Evolutionary conservation across 1,140 invertebrate genomes (phyloP), one percentile per base, ranked within the genome.

Genomic region (Cyrtorhinus lividipennis): DNA sequence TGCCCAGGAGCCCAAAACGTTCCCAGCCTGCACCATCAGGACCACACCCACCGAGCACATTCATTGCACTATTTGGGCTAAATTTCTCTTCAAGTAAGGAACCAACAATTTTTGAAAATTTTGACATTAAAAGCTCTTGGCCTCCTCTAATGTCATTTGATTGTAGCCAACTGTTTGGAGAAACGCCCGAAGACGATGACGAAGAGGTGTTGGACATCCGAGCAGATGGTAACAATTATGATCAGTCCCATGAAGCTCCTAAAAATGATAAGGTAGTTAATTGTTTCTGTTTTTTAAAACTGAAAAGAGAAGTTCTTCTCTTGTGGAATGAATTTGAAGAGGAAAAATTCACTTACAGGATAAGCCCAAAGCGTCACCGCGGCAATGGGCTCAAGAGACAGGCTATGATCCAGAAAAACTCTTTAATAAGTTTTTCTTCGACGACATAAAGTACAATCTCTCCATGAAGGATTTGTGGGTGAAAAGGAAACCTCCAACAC

Each of bases 41-140:
- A 99, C 99, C 72, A 99, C 97, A 2, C 97, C 97, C n/a, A 97
- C 94, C 13, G 95, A 98, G 73, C 90, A 93, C 0, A 96, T 99
- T 68, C 97, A 99, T 75, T 99, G 97, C 72, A 95, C 99, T 69
- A 93, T 99, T 1, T 99, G 97, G 97, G 89, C 94, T 0, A 99
- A 99, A 74, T 93, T 97, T 81, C 79, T 99, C 15, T 99, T 98
- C 73, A 98, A 98, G 89, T 92, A 78, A 81, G 82, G 8, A 44
- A n/a, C n/a, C n/a, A n/a, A n/a, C n/a, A n/a, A 77, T 26, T 22
- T n/a, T 60, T 58, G 20, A 58, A 58, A 2, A 13, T 25, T 48
- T 26, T n/a, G 27, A 24, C 5, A 26, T 60, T 5, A 59, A 10
- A 38, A n/a, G 8, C n/a, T n/a, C 10, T 56, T 56, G 20, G 8